Percentiles rank a stretch among this genome's conserved stretches.
Evolutionary conservation across 2,797 vertebrate genomes (phyloP).

Genomic region (Halcyon badia): DNA sequence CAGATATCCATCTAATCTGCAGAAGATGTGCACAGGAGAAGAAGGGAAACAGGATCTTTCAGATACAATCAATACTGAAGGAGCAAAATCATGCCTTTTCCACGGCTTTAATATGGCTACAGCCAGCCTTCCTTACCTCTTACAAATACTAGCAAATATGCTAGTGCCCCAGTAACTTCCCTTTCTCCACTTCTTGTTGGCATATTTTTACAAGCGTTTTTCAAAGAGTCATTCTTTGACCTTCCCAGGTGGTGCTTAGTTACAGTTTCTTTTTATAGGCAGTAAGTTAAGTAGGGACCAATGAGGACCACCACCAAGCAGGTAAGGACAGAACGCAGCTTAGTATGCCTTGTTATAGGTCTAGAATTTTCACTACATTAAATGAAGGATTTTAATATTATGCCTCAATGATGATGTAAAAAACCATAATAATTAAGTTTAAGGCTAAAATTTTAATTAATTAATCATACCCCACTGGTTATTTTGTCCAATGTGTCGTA

Average conservation of each 20-base stretch:
- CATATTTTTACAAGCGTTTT: slow-evolving; percentile 5
- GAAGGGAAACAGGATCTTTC: slow-evolving; percentile 22
- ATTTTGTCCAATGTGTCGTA: not conserved
- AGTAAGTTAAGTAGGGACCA: slow-evolving; percentile 21
- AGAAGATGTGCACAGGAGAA: not conserved
- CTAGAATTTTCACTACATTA: not conserved
- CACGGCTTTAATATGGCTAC: not conserved
- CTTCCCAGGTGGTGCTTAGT: slow-evolving; percentile 39
- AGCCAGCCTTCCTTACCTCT: not conserved
- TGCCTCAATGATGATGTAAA: not conserved
- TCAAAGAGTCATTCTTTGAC: slow-evolving; percentile 20
- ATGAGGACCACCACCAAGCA: not conserved
- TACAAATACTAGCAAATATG: not conserved
- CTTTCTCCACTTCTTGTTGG: not conserved
- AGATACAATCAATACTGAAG: slow-evolving; percentile 13
- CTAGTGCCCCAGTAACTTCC: slow-evolving; percentile 9
- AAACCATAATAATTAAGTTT: not conserved
- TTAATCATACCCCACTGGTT: not conserved
- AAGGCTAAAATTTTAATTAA: not conserved
- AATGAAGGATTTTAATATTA: slow-evolving; percentile 4
- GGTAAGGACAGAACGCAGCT: not conserved
- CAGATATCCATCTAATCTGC: not conserved
- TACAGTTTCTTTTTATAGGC: slow-evolving; percentile 37
- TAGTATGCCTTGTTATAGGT: not conserved
- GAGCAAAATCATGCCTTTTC: slow-evolving; percentile 34